Base-by-base conservation (phyloP, 2,113 vertebrate genomes). In the Myocastor coypus region DNA sequence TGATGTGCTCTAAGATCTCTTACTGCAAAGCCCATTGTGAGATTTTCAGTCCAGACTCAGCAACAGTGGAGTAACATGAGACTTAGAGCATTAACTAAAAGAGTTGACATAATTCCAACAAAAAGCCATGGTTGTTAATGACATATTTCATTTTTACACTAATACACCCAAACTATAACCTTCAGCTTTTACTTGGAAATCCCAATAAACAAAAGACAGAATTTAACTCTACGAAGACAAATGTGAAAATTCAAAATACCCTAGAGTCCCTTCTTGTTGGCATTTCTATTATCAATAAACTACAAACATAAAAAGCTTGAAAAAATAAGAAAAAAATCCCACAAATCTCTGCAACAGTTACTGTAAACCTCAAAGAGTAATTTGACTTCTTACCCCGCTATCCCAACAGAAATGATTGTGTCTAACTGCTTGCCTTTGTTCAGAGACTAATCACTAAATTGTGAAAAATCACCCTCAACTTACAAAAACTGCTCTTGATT, bases 401-500 rank as follows among this genome's bases (percentile, higher is more conserved):
- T 97, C 95, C 96, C 97, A 97, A 95, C 92, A 98, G 96, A 98
- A 97, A 98, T 96, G 92, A 98, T 89, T 98, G 87, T 83, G 87
- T 93, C 75, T 97, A 98, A 98, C 98, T 97, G 97, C 97, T 97
- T 98, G 95, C 97, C 98, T 98, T 99, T 98, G 97, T 98, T 98
- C 97, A 96, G 92, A 98, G 96, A 98, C 98, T 98, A 99, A 98
- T 98, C 96, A 98, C 97, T 98, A 98, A 98, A 98, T 98, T 98
- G 97, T 98, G 98, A 98, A 98, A 99, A 99, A 98, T 98, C 98
- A 98, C 98, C 97, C 98, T 98, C 98, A 98, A 99, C 97, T 99
- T 98, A 98, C 98, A 98, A 98, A 99, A 99, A 98, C 98, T 98
- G 97, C 97, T 98, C 98, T 97, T 98, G 98, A 99, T 99, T 99